Evolutionary conservation across 2,113 vertebrate genomes (phyloP).

Genomic region (Heterotis niloticus): DNA sequence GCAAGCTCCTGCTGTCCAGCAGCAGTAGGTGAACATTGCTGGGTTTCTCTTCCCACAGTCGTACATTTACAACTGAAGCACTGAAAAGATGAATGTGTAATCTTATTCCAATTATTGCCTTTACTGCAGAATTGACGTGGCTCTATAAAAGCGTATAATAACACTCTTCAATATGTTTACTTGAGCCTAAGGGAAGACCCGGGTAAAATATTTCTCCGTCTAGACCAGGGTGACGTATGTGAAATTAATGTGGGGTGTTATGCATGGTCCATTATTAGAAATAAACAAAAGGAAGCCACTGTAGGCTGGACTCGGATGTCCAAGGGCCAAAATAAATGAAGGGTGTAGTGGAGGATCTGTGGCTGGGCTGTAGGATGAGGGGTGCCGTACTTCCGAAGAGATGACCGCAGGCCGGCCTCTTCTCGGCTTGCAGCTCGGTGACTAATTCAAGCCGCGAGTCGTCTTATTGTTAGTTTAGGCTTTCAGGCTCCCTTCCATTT

Average conservation of each 20-base stretch:
- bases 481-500: slow-evolving; percentile 43
- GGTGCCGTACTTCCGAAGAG: slow-evolving; percentile 40
- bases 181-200: slow-evolving; percentile 55
- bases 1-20: slow-evolving; percentile 24
- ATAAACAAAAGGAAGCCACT: slow-evolving; percentile 49
- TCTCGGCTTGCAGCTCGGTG: slow-evolving; percentile 54
- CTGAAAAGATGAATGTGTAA: slow-evolving; percentile 56
- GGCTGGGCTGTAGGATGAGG: slow-evolving; percentile 43
- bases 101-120: slow-evolving; percentile 57
- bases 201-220: slow-evolving; percentile 47
- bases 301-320: slow-evolving; percentile 60
- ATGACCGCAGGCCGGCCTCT: slow-evolving; percentile 40
- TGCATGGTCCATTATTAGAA: slow-evolving; percentile 60
- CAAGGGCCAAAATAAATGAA: slow-evolving; percentile 62
- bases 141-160: slow-evolving; percentile 48
- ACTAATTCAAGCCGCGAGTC: slow-evolving; percentile 67
- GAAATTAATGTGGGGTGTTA: slow-evolving; percentile 63
- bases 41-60: slow-evolving; percentile 40
- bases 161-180: slow-evolving; percentile 55
- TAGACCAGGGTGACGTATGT: slow-evolving; percentile 47
- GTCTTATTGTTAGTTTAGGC: slow-evolving; percentile 58
- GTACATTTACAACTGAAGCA: slow-evolving; percentile 44
- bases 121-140: slow-evolving; percentile 54
- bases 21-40: slow-evolving; percentile 37
- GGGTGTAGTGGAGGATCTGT: slow-evolving; percentile 54